phyloP scores from a whole-genome alignment of 2,113 vertebrate genomes.

The Elephas maximus region DNA sequence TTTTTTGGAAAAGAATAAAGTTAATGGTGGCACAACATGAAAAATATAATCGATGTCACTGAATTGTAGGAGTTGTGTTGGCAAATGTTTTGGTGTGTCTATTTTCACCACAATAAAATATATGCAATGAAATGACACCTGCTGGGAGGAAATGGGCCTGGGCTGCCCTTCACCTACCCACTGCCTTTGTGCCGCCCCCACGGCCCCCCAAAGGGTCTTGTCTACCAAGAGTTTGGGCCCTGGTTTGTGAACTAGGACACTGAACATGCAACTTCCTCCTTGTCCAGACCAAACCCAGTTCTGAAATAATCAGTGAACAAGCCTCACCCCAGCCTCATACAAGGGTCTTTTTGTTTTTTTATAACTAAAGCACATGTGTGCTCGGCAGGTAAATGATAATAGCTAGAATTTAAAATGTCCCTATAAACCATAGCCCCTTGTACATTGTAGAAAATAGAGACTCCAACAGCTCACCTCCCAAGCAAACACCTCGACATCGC shows the following conservation, averaged over 20 bases:
- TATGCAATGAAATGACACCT: neutral
- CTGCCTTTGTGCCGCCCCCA: neutral
- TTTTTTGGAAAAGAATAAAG: too few species aligned
- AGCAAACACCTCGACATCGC: neutral
- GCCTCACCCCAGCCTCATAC: neutral
- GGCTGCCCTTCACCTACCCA: neutral
- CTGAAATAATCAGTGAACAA: neutral
- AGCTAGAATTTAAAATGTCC: neutral
- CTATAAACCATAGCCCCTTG: neutral
- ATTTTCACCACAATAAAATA: neutral
- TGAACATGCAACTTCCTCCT: neutral
- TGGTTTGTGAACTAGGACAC: neutral
- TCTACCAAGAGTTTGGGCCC: too few species aligned
- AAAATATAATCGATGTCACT: too few species aligned
- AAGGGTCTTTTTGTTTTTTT: neutral
- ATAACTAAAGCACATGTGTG: neutral
- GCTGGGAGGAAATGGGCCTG: neutral
- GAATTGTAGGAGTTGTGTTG: too few species aligned
- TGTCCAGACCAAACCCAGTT: neutral
- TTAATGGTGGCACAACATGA: too few species aligned
- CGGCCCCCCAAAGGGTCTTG: too few species aligned
- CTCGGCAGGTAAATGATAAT: conserved; percentile 29
- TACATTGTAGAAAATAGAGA: neutral
- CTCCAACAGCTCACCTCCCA: neutral
- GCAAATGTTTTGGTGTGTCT: too few species aligned